phyloP scores from a whole-genome alignment of 2,888 invertebrate genomes.

The Ectropis crepuscularia region DNA sequence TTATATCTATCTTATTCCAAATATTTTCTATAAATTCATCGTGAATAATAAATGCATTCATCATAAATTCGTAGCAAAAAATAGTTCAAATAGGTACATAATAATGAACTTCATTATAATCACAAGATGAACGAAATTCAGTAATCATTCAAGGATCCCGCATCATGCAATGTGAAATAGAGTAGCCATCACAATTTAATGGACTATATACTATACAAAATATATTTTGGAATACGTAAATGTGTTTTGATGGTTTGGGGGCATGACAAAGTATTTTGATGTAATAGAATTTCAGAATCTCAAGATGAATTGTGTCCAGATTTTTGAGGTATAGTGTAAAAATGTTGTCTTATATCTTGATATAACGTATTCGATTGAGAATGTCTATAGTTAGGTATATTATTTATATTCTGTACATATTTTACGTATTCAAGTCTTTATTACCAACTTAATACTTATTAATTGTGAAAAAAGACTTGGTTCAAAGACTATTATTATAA shows the following conservation, averaged over 20 bases:
- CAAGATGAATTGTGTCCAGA: constrained; percentile 39
- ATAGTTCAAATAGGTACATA: too few species aligned
- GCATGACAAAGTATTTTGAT: constrained; percentile 39
- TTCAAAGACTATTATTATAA: constrained; percentile 61
- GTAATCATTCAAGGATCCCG: too few species aligned
- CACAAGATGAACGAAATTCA: too few species aligned
- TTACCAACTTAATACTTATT: constrained; percentile 50
- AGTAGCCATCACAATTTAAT: constrained; percentile 21
- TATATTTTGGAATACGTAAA: constrained; percentile 36
- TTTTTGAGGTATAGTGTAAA: constrained; percentile 31
- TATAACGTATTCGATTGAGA: constrained; percentile 31
- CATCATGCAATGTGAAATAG: too few species aligned
- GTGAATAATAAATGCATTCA: too few species aligned
- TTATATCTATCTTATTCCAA: too few species aligned
- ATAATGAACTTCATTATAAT: too few species aligned
- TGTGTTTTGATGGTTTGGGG: constrained; percentile 29
- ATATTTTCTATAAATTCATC: too few species aligned
- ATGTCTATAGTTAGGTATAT: constrained; percentile 39
- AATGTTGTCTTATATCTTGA: constrained; percentile 36
- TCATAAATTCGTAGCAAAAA: too few species aligned
- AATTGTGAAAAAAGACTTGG: constrained; percentile 57
- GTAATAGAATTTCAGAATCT: constrained; percentile 46
- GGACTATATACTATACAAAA: constrained; percentile 34
- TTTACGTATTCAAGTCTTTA: constrained; percentile 44
- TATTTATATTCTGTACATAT: constrained; percentile 44